Percentiles rank a stretch among this genome's conserved stretches.
These are phyloP conservation scores for Tor tambroides DNA, from an alignment of 2,113 vertebrate species.

Conservation along the genomic window DNA sequence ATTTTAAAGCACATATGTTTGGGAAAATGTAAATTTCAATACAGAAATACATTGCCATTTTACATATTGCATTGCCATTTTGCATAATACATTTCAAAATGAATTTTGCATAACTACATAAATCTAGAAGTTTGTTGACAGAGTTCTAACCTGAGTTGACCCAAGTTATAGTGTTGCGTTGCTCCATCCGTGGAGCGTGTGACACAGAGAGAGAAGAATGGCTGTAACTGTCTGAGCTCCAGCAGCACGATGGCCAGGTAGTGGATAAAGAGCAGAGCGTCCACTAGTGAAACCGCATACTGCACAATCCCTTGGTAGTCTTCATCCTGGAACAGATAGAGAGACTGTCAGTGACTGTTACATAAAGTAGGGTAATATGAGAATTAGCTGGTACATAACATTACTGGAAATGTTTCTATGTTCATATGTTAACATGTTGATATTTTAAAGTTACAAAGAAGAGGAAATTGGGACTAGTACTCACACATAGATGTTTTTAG, in stretches of 20 bases:
- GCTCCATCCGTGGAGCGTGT: conserved; percentile 89
- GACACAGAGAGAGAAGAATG: conserved; percentile 86
- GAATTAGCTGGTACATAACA: not conserved
- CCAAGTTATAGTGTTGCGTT: conserved; percentile 86
- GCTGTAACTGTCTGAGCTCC: conserved; percentile 89
- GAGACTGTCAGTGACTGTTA: not conserved
- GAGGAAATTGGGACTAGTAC: not conserved
- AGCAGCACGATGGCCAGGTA: conserved; percentile 93
- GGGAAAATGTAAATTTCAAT: too few species aligned
- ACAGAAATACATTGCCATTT: too few species aligned
- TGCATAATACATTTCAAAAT: too few species aligned
- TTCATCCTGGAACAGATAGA: conserved; percentile 75
- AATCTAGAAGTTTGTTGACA: not conserved
- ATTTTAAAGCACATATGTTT: too few species aligned
- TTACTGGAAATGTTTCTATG: not conserved
- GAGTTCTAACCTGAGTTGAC: not conserved
- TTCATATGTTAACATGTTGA: not conserved
- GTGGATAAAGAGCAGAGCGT: conserved; percentile 93
- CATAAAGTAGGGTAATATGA: not conserved
- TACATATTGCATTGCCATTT: too few species aligned
- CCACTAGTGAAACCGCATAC: conserved; percentile 92
- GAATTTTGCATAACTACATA: not conserved
- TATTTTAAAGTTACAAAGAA: not conserved
- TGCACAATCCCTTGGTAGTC: conserved; percentile 94
- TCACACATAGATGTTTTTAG: too few species aligned